Percentiles rank a stretch among this genome's conserved stretches.
phyloP scores from a whole-genome alignment of 2,113 vertebrate species.

The Leucosticte australis region DNA sequence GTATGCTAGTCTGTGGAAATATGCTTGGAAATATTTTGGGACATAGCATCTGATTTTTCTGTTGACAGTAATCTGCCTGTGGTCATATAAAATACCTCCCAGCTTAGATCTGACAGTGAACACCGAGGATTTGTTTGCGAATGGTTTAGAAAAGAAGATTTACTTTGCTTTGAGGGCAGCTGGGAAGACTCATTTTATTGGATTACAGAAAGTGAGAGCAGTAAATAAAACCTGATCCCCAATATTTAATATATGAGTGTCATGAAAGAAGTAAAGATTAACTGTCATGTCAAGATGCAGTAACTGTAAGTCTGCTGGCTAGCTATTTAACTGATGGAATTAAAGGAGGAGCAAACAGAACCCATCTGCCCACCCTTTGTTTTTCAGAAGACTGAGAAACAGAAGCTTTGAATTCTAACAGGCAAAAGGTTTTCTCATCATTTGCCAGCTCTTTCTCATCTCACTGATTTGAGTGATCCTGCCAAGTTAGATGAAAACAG shows the following conservation, averaged over 20 bases:
- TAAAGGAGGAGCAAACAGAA: slow-evolving; percentile 11
- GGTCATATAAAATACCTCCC: slow-evolving; percentile 29
- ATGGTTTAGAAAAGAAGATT: slow-evolving; percentile 25
- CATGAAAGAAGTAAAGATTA: slow-evolving; percentile 8
- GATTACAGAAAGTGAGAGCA: slow-evolving; percentile 14
- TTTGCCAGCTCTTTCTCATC: not conserved
- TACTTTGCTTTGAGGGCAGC: slow-evolving; percentile 21
- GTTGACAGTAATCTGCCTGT: not conserved
- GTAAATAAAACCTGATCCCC: slow-evolving; percentile 26
- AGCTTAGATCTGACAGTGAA: slow-evolving; percentile 29
- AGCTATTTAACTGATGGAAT: not conserved
- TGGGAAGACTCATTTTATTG: slow-evolving; percentile 12
- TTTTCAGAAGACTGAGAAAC: not conserved
- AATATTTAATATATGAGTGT: slow-evolving; percentile 32
- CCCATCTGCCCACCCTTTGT: not conserved
- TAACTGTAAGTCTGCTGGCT: not conserved
- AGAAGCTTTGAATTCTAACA: slow-evolving; percentile 11
- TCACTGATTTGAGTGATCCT: not conserved
- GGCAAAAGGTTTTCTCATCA: not conserved
- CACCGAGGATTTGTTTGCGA: not conserved
- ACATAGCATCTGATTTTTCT: not conserved
- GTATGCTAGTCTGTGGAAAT: not conserved
- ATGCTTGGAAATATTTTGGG: not conserved
- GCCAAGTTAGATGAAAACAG: slow-evolving; percentile 18
- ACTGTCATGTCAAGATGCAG: not conserved